These are phyloP conservation scores for Papilio dardanus DNA, from an alignment of 1,140 invertebrate species.

Conservation along the genomic window DNA sequence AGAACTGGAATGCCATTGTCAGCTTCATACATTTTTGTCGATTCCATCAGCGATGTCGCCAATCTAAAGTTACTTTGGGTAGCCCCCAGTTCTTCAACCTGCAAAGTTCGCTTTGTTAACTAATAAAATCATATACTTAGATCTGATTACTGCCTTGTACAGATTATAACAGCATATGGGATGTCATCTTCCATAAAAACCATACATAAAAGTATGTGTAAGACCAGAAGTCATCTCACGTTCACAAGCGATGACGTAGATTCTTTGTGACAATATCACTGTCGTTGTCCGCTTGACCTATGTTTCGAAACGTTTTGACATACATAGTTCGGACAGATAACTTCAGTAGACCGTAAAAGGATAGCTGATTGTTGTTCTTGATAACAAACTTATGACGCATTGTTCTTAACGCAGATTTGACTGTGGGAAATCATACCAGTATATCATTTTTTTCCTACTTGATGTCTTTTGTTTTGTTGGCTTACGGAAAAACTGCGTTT, in stretches of 20 bases:
- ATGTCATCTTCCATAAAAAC: background rate
- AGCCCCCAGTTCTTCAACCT: too few relatives aligned
- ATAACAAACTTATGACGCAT: background rate
- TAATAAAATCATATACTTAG: too few relatives aligned
- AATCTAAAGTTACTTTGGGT: too few relatives aligned
- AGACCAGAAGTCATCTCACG: conserved; percentile 14
- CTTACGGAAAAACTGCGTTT: background rate
- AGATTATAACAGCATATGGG: too few relatives aligned
- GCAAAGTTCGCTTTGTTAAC: too few relatives aligned
- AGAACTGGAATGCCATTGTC: too few relatives aligned
- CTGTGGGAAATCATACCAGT: background rate
- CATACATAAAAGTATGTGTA: background rate
- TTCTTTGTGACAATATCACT: background rate
- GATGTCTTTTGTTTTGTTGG: background rate
- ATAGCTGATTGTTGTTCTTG: background rate
- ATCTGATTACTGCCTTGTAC: too few relatives aligned
- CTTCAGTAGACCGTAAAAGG: conserved; percentile 8
- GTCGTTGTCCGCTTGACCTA: background rate
- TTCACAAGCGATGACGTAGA: background rate
- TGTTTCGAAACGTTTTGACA: conserved; percentile 6
- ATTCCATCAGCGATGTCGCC: too few relatives aligned
- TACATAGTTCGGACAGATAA: conserved; percentile 22
- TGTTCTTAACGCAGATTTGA: background rate
- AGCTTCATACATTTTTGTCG: too few relatives aligned
- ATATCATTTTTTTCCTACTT: background rate